phyloP scores from a whole-genome alignment of 2,113 vertebrate genomes.

The Arothron firmamentum region DNA sequence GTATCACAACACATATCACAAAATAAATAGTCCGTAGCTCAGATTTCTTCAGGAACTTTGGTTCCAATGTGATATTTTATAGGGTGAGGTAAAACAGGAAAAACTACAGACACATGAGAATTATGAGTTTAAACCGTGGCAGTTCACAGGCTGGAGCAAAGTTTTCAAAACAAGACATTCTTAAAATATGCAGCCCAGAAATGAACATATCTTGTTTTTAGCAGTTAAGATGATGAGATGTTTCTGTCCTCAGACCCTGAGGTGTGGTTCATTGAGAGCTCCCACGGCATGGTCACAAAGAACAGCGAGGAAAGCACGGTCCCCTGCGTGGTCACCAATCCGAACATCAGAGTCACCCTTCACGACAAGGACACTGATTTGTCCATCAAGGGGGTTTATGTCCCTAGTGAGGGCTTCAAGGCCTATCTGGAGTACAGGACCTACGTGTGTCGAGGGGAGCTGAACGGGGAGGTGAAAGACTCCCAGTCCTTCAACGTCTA shows the following conservation, averaged over 20 bases:
- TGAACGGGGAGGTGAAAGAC: conserved; percentile 79
- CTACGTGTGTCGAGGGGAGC: conserved; percentile 83
- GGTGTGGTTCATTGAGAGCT: conserved; percentile 79
- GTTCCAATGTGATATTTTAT: too few relatives aligned
- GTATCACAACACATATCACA: too few relatives aligned
- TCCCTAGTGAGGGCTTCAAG: conserved; percentile 83
- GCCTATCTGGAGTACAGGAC: conserved; percentile 83
- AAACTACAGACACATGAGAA: not conserved
- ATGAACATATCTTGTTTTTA: not conserved
- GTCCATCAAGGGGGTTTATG: conserved; percentile 75
- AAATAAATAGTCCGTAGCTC: too few relatives aligned
- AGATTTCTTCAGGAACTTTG: too few relatives aligned
- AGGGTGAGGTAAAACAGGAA: too few relatives aligned
- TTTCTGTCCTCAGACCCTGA: conserved; percentile 75
- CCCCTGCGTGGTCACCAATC: conserved; percentile 90
- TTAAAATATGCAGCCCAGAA: not conserved
- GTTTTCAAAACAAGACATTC: not conserved
- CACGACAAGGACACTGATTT: conserved; percentile 77
- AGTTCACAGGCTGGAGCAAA: not conserved
- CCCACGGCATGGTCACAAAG: conserved; percentile 81
- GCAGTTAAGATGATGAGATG: not conserved
- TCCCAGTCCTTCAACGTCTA: conserved; percentile 81
- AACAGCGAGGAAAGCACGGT: conserved; percentile 77
- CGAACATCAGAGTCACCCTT: conserved; percentile 81
- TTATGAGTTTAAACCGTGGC: too few relatives aligned